Evolutionary conservation across 92 coral and sea anemone species (phyloP).

Genomic region (Desmophyllum pertusum): DNA sequence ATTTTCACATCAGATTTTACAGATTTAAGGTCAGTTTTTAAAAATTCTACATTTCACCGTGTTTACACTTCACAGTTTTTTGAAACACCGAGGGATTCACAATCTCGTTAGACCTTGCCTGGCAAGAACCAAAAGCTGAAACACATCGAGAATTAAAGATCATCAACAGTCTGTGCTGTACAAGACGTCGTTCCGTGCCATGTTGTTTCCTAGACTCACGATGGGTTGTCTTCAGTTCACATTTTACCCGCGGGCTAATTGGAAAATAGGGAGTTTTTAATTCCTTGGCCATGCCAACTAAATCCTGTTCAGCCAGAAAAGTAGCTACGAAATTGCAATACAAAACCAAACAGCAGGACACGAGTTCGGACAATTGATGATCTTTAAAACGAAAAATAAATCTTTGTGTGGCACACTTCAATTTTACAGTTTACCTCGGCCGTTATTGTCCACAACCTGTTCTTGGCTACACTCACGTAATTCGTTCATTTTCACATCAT

Average conservation of each 20-base stretch:
- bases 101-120: neutral
- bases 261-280: no score
- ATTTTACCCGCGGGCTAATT: no score
- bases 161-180: neutral
- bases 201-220: neutral
- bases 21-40: neutral
- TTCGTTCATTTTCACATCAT: neutral
- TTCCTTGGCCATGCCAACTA: no score
- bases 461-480: neutral
- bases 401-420: neutral
- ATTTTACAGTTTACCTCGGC: neutral
- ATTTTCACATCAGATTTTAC: constrained; percentile 33
- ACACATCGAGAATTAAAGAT: neutral
- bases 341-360: neutral
- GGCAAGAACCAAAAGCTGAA: constrained; percentile 6
- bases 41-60: neutral
- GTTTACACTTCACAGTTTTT: constrained; percentile 4
- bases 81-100: neutral
- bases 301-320: no score
- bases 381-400: neutral
- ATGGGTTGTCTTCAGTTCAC: no score
- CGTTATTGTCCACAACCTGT: neutral
- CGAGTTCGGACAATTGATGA: neutral
- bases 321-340: no score
- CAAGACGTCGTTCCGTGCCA: neutral